A percentile compares a stretch with the other conserved stretches of the same genome.
phyloP scores from a whole-genome alignment of 2,113 vertebrate species.

The Ammodytes dubius region DNA sequence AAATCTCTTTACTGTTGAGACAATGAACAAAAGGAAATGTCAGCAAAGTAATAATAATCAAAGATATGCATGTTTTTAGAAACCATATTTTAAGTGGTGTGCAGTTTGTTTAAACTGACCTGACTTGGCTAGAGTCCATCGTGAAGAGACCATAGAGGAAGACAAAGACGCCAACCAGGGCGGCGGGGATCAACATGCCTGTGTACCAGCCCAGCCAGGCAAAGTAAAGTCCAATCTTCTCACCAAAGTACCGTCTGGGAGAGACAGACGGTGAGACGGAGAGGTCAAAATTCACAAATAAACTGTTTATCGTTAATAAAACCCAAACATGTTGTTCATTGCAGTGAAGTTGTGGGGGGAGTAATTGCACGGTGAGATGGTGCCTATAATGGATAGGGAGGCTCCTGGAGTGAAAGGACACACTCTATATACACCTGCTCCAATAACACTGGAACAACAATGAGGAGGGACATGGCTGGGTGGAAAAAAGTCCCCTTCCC shows the following conservation, averaged over 20 bases:
- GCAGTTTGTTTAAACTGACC: constrained; percentile 81
- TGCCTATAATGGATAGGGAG: constrained; percentile 23
- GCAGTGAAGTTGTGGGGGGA: neutral
- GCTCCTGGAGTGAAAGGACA: constrained; percentile 24
- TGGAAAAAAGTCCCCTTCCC: too few relatives aligned
- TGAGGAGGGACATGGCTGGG: neutral
- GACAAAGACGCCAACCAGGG: constrained; percentile 95
- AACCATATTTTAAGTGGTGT: neutral
- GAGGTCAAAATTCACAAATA: constrained; percentile 7
- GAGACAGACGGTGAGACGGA: constrained; percentile 20
- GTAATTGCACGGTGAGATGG: neutral
- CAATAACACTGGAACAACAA: neutral
- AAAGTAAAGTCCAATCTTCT: constrained; percentile 99
- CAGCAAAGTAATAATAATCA: neutral
- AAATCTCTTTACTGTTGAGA: constrained; percentile 93
- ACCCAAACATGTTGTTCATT: neutral
- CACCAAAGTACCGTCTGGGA: constrained; percentile 95
- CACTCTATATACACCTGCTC: neutral
- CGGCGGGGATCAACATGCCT: constrained; percentile 98
- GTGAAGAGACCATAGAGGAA: constrained; percentile 98
- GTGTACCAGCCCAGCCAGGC: constrained; percentile 99
- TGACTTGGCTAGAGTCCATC: constrained; percentile 99
- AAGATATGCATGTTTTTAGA: neutral
- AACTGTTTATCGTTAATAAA: constrained; percentile 6
- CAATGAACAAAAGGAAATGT: neutral